These are phyloP conservation scores for Junonia oenone DNA, from an alignment of 2,888 invertebrate genomes.

Conservation along the genomic window DNA sequence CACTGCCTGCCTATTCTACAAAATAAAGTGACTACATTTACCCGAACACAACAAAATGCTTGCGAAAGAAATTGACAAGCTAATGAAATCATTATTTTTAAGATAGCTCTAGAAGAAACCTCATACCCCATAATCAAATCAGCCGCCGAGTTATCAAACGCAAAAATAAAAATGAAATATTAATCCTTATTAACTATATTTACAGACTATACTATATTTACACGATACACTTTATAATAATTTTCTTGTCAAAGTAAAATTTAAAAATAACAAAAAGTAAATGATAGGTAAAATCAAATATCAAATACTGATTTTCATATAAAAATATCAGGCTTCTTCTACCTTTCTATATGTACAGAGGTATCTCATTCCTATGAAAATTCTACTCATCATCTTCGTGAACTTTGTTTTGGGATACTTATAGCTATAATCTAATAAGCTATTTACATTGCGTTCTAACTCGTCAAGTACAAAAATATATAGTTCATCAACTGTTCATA, in stretches of 20 bases:
- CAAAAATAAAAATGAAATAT: background rate
- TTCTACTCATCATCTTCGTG: background rate
- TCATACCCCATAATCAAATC: background rate
- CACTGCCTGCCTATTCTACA: background rate
- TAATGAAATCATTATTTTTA: background rate
- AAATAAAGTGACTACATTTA: background rate
- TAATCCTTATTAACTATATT: too few relatives aligned
- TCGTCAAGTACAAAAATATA: too few relatives aligned
- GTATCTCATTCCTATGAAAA: background rate
- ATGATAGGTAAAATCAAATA: background rate
- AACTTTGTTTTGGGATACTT: background rate
- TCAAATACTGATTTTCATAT: background rate
- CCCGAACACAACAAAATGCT: background rate
- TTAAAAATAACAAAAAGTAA: background rate
- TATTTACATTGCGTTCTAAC: too few relatives aligned
- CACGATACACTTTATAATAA: background rate
- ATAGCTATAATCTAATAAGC: background rate
- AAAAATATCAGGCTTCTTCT: slow-evolving; percentile 3
- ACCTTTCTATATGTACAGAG: slow-evolving; percentile 5
- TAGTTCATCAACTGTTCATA: too few relatives aligned
- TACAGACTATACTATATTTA: background rate
- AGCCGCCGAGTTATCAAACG: background rate
- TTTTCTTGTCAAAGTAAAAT: background rate
- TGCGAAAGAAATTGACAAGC: background rate
- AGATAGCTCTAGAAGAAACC: slow-evolving; percentile 9